These are phyloP conservation scores for Hydropotes inermis DNA, from an alignment of 2,113 vertebrate genomes.

Conservation along the genomic window DNA sequence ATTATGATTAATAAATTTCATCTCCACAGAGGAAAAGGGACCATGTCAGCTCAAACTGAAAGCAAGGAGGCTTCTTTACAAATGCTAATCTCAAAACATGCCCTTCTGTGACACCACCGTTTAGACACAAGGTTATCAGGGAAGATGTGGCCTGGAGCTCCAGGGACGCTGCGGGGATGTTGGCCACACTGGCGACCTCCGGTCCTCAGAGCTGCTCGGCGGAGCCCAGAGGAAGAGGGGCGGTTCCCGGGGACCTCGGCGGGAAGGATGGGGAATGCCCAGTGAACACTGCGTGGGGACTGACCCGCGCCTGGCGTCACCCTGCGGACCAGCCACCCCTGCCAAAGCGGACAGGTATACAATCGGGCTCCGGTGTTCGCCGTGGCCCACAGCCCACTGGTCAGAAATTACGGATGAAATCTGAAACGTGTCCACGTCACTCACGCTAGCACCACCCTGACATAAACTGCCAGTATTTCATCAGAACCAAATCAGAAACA, in stretches of 20 bases:
- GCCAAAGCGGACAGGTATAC: fast-evolving
- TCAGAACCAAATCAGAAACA: background rate
- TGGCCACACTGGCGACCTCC: conserved; percentile 21
- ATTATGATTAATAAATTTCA: conserved; percentile 89
- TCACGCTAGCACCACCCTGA: fast-evolving
- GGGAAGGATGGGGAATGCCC: background rate
- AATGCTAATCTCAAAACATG: conserved; percentile 85
- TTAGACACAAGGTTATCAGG: conserved; percentile 82
- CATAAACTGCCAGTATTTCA: background rate
- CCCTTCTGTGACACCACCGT: conserved; percentile 80
- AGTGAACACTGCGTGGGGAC: fast-evolving
- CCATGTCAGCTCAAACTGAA: conserved; percentile 84
- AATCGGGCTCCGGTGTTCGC: fast-evolving
- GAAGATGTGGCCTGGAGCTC: conserved; percentile 62
- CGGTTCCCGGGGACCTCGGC: background rate
- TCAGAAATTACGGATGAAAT: background rate
- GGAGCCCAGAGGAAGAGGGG: background rate
- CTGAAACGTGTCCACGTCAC: background rate
- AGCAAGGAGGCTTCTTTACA: conserved; percentile 84
- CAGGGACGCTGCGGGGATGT: conserved; percentile 41
- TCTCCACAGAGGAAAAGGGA: conserved; percentile 85
- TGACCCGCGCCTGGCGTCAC: fast-evolving
- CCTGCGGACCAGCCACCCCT: background rate
- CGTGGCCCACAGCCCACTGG: background rate
- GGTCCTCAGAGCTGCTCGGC: background rate